These are phyloP conservation scores for Panonychus citri DNA, from an alignment of 1,140 invertebrate genomes.

Conservation along the genomic window DNA sequence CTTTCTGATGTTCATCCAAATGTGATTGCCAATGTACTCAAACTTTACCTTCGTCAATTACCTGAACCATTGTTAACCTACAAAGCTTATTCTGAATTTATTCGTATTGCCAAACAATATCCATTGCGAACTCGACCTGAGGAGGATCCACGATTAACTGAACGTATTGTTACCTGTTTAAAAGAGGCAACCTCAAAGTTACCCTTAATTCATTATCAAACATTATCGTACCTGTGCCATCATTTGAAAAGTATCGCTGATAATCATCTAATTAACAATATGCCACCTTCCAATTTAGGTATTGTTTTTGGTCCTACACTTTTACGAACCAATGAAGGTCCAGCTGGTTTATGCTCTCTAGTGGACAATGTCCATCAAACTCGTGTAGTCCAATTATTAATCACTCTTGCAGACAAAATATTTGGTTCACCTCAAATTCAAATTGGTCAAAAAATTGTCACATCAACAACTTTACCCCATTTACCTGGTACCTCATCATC, in stretches of 20 bases:
- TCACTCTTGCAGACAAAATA: conserved; percentile 23
- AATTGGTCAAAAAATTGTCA: neutral
- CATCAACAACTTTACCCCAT: no score
- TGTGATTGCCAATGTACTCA: conserved; percentile 36
- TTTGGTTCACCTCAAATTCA: conserved; percentile 13
- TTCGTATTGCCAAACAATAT: conserved; percentile 24
- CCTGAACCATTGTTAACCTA: conserved; percentile 34
- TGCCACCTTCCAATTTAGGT: conserved; percentile 33
- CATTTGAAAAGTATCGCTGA: conserved; percentile 27
- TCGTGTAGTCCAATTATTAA: conserved; percentile 30
- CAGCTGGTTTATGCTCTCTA: conserved; percentile 28
- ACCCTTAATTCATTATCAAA: conserved; percentile 26
- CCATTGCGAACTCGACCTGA: conserved; percentile 8
- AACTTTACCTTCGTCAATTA: conserved; percentile 33
- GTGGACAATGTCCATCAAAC: conserved; percentile 34
- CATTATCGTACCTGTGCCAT: conserved; percentile 28
- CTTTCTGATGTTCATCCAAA: conserved; percentile 32
- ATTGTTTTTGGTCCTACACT: conserved; percentile 37
- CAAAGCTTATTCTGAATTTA: conserved; percentile 30
- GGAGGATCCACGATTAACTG: neutral
- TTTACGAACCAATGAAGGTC: conserved; percentile 26
- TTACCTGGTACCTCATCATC: no score
- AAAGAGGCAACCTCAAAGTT: conserved; percentile 24
- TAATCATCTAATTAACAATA: conserved; percentile 28
- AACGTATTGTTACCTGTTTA: conserved; percentile 22